Base-by-base conservation (phyloP, 2,113 vertebrate genomes). In the Pandion haliaetus region DNA sequence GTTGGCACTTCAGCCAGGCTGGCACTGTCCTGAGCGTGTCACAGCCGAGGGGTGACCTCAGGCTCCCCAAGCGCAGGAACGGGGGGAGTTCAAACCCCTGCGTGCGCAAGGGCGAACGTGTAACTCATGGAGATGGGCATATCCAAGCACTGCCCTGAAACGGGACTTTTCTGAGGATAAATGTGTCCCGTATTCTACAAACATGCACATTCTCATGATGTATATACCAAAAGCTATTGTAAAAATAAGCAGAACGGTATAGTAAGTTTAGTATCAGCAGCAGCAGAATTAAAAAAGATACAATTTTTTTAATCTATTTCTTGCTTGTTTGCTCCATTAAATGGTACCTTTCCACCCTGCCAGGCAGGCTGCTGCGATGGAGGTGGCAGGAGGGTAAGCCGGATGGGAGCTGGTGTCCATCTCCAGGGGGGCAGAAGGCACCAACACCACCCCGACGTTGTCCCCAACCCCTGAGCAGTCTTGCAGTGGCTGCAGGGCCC, bases 91-190 rank as follows among this genome's bases (percentile, higher is more conserved):
- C 40, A 69, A 18, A 59, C 8, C 29, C 34, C 28, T 16, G 23
- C 4, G 3, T 31, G 23, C 4, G 3, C 32, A 24, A 42, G 38
- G 32, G 28, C 28, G 14, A 38, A 10, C 1, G 45, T 2, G 5
- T 25, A 23, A 55, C 42, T 45, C 52, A 6, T 2, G 7, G 55
- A 61, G n/a, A n/a, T 6, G 9, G 25, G 44, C 21, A 10, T 8
- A 14, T 12, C 29, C 28, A 23, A 21, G 44, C 29, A 14, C 15
- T 28, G 44, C 29, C 55, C 54, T 7, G 45, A 71, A 83, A 61
- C 19, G 34, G 24, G 55, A 18, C 38, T 61, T 52, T 62, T 61
- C 45, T 34, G 81, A n/a, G 55, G 45, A 14, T 14, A 83, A 42
- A 12, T 9, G 24, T 26, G 25, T n/a, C 45, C 38, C 24, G 4